Evolutionary conservation across 1,140 invertebrate genomes (phyloP).

Genomic region (Stratiolaelaps scimitus): DNA sequence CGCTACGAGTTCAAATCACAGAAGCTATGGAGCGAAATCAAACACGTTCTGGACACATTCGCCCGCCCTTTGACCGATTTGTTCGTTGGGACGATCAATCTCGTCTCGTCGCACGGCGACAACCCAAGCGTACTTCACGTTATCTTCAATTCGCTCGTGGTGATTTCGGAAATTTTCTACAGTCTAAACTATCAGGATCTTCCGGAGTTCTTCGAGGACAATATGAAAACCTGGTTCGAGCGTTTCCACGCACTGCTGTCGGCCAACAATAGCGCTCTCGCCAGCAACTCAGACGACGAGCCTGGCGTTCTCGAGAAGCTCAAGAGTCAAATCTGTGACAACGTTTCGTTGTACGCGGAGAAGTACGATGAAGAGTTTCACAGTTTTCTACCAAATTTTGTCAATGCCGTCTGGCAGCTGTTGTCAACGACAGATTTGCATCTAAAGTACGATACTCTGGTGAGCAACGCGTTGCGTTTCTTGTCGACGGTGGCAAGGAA

Average conservation of each 20-base stretch:
- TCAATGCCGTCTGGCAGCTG: constrained; percentile 81
- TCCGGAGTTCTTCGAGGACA: constrained; percentile 96
- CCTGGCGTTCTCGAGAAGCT: constrained; percentile 77
- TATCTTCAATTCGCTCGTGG: constrained; percentile 73
- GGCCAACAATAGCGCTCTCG: constrained; percentile 51
- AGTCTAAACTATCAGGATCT: constrained; percentile 92
- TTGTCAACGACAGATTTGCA: constrained; percentile 66
- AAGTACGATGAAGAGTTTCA: constrained; percentile 97
- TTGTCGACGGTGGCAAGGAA: constrained; percentile 83
- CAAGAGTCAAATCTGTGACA: constrained; percentile 89
- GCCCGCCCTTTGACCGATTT: constrained; percentile 82
- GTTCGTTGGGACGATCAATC: constrained; percentile 70
- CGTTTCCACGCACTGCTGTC: constrained; percentile 69
- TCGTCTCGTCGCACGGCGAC: constrained; percentile 60
- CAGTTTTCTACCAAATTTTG: constrained; percentile 71
- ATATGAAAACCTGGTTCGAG: constrained; percentile 85
- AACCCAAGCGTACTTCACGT: constrained; percentile 68
- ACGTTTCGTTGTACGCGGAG: constrained; percentile 81
- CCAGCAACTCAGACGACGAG: constrained; percentile 63
- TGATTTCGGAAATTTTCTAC: constrained; percentile 92
- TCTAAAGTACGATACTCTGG: constrained; percentile 81
- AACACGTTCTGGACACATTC: constrained; percentile 85
- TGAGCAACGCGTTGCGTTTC: constrained; percentile 90
- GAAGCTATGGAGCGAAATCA: constrained; percentile 86
- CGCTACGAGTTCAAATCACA: constrained; percentile 90